Evolutionary conservation across 2,797 vertebrate genomes (phyloP), one percentile per base, ranked within the genome.

Genomic region (Pantherophis alleghaniensis): DNA sequence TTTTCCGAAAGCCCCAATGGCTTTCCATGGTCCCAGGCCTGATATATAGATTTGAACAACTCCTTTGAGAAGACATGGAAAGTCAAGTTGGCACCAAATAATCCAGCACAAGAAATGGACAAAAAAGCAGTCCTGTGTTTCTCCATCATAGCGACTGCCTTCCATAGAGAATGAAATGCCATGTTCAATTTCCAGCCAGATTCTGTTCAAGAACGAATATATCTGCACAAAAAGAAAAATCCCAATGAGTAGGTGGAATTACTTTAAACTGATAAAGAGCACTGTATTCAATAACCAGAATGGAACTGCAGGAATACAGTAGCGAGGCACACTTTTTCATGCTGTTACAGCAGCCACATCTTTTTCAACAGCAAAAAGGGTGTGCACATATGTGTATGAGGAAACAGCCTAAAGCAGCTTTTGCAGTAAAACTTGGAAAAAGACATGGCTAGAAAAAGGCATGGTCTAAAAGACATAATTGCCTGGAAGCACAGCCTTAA

Each of bases 1-100:
- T 97, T 97, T 28, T 98, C 97, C 0, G 98, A 98, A 90, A 99
- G 98, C 0, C 92, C 91, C 32, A 96, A 97, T 0, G 98, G 98
- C 93, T 97, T 96, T 92, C 99, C 99, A 95, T 97, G 97, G 88
- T 96, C 94, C 99, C 99, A 99, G 96, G 98, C 98, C 95, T 99
- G 98, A 61, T 99, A 98, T n/a, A 99, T 91, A 94, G 97, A 97
- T 51, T 94, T 98, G 96, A 98, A 98, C 0, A 98, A 97, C 32
- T 97, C 93, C 90, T 98, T 97, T 0, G 99, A 98, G 93, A 98
- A 98, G 32, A 98, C 96, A 0, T 99, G 99, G 96, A 98, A 98
- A 7, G 98, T 98, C 92, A 99, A 95, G 87, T 99, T 98, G 92
- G 97, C 96, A 0, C 98, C 97, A 59, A 99, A 99, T 5, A 99